Evolutionary conservation across 2,797 vertebrate species (phyloP).

Genomic region (Serranus cabrilla): DNA sequence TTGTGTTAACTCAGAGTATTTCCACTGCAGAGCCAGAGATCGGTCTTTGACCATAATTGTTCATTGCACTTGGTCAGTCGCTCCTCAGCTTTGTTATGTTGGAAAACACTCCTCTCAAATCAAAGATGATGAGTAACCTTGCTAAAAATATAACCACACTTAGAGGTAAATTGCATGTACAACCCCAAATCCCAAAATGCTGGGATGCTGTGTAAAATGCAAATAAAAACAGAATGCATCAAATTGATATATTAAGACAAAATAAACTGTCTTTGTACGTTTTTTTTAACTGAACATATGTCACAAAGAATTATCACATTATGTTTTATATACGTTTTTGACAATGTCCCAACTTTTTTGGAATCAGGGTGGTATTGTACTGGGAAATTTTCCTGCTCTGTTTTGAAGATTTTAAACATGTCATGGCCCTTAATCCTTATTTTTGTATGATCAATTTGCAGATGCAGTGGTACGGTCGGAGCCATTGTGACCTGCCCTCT

Average conservation of each 20-base stretch:
- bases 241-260: no score
- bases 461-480: conserved; percentile 96
- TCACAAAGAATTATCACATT: no score
- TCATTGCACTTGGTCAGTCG: conserved; percentile 5
- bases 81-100: conserved; percentile 26
- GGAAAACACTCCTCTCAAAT: not conserved
- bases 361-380: not conserved
- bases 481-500: conserved; percentile 96
- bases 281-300: no score
- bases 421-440: not conserved
- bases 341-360: no score
- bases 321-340: no score
- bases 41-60: conserved; percentile 47
- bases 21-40: conserved; percentile 15
- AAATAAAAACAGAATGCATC: no score
- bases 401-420: not conserved
- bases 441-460: conserved; percentile 67
- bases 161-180: no score
- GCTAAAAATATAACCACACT: not conserved
- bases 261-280: no score
- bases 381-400: not conserved
- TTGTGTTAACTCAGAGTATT: conserved; percentile 10
- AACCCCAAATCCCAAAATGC: no score
- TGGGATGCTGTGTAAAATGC: no score
- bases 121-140: not conserved